Evolutionary conservation across 2,797 vertebrate genomes (phyloP).

Genomic region (Sebastes aleutianus): DNA sequence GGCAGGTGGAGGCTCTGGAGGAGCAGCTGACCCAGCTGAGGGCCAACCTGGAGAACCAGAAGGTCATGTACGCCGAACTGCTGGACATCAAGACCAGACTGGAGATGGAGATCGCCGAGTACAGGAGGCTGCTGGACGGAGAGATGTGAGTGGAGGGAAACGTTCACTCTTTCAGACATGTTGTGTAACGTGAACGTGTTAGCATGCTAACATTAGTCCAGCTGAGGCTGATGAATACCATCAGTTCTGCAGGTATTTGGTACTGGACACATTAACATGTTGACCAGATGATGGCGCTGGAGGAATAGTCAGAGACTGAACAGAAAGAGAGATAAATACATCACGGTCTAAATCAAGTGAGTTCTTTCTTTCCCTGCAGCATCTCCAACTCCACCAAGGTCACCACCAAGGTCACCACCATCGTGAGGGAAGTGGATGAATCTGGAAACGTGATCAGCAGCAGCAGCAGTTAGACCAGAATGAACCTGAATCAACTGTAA

Average conservation of each 20-base stretch:
- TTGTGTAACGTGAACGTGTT: no score
- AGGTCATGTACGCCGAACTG: constrained; percentile 62
- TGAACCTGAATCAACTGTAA: not conserved
- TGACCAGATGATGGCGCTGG: no score
- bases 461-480: not conserved
- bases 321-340: no score
- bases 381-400: not conserved
- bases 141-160: constrained; percentile 32
- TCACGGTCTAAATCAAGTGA: no score
- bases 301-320: no score
- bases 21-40: constrained; percentile 73
- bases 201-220: no score
- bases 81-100: constrained; percentile 70
- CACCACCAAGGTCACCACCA: not conserved
- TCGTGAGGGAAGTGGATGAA: not conserved
- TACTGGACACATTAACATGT: no score
- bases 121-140: constrained; percentile 78
- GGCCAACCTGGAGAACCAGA: constrained; percentile 71
- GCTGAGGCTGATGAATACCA: no score
- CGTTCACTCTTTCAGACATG: not conserved
- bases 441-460: not conserved
- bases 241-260: no score
- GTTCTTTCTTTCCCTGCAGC: not conserved
- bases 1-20: constrained; percentile 64
- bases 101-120: constrained; percentile 83